These are phyloP conservation scores for Volucella bombylans DNA, from an alignment of 2,888 invertebrate genomes.

Conservation along the genomic window DNA sequence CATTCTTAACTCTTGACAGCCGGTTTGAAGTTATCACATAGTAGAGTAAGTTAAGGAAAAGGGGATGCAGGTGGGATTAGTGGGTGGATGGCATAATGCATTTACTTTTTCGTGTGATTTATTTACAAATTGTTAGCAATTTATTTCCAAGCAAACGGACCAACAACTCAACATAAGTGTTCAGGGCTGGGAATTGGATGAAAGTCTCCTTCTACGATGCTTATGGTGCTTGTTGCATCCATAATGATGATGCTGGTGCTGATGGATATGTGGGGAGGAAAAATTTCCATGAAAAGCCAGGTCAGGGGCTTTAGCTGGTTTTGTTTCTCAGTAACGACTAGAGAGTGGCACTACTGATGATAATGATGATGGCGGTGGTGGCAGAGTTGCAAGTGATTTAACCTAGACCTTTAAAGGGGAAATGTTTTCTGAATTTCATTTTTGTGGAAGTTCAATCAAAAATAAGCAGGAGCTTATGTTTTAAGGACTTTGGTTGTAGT, in stretches of 20 bases:
- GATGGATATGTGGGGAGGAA: constrained; percentile 26
- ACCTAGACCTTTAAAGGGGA: constrained; percentile 54
- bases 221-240: constrained; percentile 44
- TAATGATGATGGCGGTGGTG: constrained; percentile 9
- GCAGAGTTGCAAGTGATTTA: constrained; percentile 21
- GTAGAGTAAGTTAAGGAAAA: background rate
- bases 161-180: background rate
- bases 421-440: background rate
- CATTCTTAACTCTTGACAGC: background rate
- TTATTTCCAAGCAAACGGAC: background rate
- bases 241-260: background rate
- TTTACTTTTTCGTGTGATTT: constrained; percentile 49
- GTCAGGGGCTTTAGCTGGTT: constrained; percentile 44
- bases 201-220: background rate
- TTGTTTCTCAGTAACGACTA: background rate
- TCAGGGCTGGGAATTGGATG: background rate
- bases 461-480: no score
- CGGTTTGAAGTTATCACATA: constrained; percentile 9
- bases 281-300: constrained; percentile 21
- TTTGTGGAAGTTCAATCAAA: no score
- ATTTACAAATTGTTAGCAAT: constrained; percentile 41
- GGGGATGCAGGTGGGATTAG: background rate
- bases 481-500: no score
- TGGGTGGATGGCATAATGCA: constrained; percentile 21
- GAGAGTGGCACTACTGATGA: background rate